These are phyloP conservation scores for Atractosteus spatula DNA, from an alignment of 2,113 vertebrate species.

Conservation along the genomic window DNA sequence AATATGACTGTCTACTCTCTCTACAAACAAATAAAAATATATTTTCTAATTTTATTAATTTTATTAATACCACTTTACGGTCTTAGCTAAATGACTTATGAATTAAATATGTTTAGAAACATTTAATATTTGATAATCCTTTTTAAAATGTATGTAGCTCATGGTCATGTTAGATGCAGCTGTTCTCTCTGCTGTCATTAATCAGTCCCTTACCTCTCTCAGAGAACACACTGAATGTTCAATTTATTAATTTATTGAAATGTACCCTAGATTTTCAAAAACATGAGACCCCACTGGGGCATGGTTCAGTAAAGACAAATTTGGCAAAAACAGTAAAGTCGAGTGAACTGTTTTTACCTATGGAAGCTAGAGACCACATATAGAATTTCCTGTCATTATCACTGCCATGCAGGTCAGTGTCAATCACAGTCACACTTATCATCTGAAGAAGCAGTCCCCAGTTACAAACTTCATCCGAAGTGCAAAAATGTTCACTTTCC, in stretches of 20 bases:
- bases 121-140: conserved; percentile 54
- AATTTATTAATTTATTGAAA: conserved; percentile 1
- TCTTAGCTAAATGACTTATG: conserved; percentile 57
- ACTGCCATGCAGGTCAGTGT: conserved; percentile 21
- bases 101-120: conserved; percentile 42
- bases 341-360: conserved; percentile 20
- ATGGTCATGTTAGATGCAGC: conserved; percentile 7
- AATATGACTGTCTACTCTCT: no score
- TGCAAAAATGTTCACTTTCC: no score
- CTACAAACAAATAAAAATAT: no score
- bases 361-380: conserved; percentile 34
- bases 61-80: conserved; percentile 42
- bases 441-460: no score
- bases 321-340: conserved; percentile 34
- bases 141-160: conserved; percentile 53
- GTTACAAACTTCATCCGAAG: no score
- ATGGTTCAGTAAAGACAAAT: conserved; percentile 28
- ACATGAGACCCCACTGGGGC: conserved; percentile 7
- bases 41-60: conserved; percentile 19
- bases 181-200: conserved; percentile 4
- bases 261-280: not conserved
- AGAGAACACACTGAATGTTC: not conserved
- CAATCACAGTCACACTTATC: conserved; percentile 8
- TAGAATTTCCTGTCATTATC: conserved; percentile 34
- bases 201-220: not conserved